Conservation (phyloP, 2,888 invertebrate genomes). For the Cotesia congregata region DNA sequence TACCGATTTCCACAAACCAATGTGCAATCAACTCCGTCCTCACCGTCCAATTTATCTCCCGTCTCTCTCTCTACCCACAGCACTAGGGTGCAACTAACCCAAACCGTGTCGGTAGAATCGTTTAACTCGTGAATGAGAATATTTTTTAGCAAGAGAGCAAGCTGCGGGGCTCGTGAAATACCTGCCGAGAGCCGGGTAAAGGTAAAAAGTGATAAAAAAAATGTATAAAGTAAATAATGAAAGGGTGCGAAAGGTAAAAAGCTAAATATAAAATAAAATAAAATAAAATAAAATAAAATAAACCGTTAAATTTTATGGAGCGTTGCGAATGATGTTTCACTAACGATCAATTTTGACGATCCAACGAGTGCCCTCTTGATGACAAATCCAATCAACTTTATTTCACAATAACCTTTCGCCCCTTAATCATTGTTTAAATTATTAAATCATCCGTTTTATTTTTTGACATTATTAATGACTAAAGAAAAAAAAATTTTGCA, state of each 20-base stretch:
- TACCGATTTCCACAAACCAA: conserved; percentile 31
- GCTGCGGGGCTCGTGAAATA: conserved; percentile 8
- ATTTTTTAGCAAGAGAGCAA: conserved; percentile 22
- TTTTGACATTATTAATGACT: not conserved
- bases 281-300: conserved; percentile 11
- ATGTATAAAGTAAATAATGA: not conserved
- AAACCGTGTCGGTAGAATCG: conserved; percentile 15
- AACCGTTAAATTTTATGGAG: conserved; percentile 21
- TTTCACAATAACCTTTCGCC: not conserved
- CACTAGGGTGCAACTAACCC: not conserved
- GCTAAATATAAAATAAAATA: conserved; percentile 15
- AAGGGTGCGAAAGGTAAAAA: conserved; percentile 4
- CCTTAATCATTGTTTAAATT: conserved; percentile 4
- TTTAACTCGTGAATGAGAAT: conserved; percentile 26
- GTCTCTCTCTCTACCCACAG: not conserved
- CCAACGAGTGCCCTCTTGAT: conserved; percentile 23
- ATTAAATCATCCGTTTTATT: not conserved
- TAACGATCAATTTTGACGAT: conserved; percentile 36
- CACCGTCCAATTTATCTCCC: not conserved
- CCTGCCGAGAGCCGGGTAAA: not conserved
- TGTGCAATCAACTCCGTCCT: conserved; percentile 36
- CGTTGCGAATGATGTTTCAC: conserved; percentile 18
- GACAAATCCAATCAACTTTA: conserved; percentile 32
- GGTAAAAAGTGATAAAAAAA: not conserved
- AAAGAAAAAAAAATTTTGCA: not conserved